These are phyloP conservation scores for Excalfactoria chinensis DNA, from an alignment of 2,113 vertebrate genomes.

Conservation along the genomic window DNA sequence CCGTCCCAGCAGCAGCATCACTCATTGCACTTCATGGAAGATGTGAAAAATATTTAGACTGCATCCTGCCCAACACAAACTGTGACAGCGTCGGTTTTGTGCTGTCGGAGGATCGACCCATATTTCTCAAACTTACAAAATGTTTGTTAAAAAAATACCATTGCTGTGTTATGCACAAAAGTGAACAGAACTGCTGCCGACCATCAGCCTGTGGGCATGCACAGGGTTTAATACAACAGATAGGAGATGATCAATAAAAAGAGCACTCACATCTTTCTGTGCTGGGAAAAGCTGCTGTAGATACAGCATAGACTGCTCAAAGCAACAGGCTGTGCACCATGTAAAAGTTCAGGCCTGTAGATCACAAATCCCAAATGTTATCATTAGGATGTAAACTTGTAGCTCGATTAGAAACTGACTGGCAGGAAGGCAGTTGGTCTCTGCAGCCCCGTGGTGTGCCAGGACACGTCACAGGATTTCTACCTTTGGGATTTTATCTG, in stretches of 20 bases:
- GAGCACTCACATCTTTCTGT: not conserved
- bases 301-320: not conserved
- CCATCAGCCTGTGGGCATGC: not conserved
- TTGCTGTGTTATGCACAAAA: not conserved
- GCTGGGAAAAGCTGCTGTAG: not conserved
- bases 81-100: not conserved
- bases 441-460: not conserved
- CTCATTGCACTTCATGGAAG: too few relatives aligned
- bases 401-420: too few relatives aligned
- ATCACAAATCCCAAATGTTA: not conserved
- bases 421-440: not conserved
- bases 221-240: not conserved
- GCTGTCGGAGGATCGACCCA: not conserved
- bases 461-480: not conserved
- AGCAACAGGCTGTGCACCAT: not conserved
- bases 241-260: not conserved
- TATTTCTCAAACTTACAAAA: not conserved
- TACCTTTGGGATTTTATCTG: not conserved
- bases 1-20: fast-evolving
- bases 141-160: not conserved
- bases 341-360: not conserved
- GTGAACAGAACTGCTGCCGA: not conserved
- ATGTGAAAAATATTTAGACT: fast-evolving
- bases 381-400: not conserved
- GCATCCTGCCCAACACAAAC: not conserved